A percentile compares a stretch with the other conserved stretches of the same genome.
These are phyloP conservation scores for Drosophila meridiana DNA, from an alignment of 2,888 invertebrate species.

Conservation along the genomic window DNA sequence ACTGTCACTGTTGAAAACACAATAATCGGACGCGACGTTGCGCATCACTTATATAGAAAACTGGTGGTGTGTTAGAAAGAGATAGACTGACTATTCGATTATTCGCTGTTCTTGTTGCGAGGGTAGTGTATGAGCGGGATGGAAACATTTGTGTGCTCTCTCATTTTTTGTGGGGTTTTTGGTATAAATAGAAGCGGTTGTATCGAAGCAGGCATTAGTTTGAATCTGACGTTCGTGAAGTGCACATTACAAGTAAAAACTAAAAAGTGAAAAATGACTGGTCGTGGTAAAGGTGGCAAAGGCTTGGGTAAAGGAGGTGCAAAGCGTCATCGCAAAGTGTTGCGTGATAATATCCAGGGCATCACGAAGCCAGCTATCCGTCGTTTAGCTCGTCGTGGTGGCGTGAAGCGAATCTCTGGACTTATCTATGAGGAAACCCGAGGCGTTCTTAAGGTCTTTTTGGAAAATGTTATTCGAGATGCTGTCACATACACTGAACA, in stretches of 20 bases:
- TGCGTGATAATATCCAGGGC: slow-evolving; percentile 89
- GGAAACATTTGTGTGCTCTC: background rate
- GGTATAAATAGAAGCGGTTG: slow-evolving; percentile 9
- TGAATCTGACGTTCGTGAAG: background rate
- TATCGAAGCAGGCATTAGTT: background rate
- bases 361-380: slow-evolving; percentile 90
- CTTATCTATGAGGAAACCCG: slow-evolving; percentile 92
- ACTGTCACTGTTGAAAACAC: slow-evolving; percentile 18
- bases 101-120: slow-evolving; percentile 16
- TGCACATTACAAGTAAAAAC: slow-evolving; percentile 81
- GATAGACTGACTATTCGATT: background rate
- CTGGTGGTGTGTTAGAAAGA: background rate
- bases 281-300: slow-evolving; percentile 92
- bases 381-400: slow-evolving; percentile 89
- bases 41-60: slow-evolving; percentile 19
- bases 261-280: slow-evolving; percentile 91
- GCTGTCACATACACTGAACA: slow-evolving; percentile 83
- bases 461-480: slow-evolving; percentile 91
- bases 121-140: slow-evolving; percentile 1
- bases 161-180: background rate
- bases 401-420: slow-evolving; percentile 90
- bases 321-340: slow-evolving; percentile 93
- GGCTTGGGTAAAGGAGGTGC: slow-evolving; percentile 92
- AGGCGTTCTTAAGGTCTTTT: slow-evolving; percentile 88
- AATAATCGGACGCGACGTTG: background rate